These are phyloP conservation scores for Salticus scenicus DNA, from an alignment of 2,888 invertebrate species.

Conservation along the genomic window DNA sequence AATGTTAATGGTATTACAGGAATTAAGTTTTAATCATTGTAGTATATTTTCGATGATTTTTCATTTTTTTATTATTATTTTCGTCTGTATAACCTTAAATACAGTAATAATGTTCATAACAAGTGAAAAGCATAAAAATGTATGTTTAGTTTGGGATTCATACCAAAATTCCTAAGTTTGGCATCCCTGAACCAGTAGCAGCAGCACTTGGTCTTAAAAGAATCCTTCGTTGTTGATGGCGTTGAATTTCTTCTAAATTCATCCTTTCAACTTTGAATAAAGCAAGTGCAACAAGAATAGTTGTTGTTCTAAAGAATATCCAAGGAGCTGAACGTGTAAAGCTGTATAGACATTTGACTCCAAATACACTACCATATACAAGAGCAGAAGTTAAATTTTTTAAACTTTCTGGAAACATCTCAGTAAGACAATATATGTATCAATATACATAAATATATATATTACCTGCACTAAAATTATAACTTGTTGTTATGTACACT, in stretches of 20 bases:
- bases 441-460: too few species aligned
- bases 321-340: conserved; percentile 85
- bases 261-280: conserved; percentile 96
- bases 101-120: too few species aligned
- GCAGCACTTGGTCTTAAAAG: conserved; percentile 90
- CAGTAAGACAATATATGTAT: too few species aligned
- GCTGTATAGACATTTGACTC: conserved; percentile 82
- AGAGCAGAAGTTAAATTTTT: conserved; percentile 81
- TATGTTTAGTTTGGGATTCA: too few species aligned
- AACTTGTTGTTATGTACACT: too few species aligned
- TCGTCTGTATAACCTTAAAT: too few species aligned
- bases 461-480: too few species aligned
- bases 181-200: conserved; percentile 71
- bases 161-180: conserved; percentile 58
- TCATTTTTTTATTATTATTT: too few species aligned
- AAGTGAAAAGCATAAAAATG: too few species aligned
- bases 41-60: too few species aligned
- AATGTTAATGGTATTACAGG: too few species aligned
- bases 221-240: conserved; percentile 94
- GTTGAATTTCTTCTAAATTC: conserved; percentile 94
- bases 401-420: conserved; percentile 96
- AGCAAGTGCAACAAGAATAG: conserved; percentile 94
- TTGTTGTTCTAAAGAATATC: conserved; percentile 94
- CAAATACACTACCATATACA: conserved; percentile 80
- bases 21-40: too few species aligned